Evolutionary conservation across 2,113 vertebrate genomes (phyloP).

Genomic region (Stegostoma tigrinum): DNA sequence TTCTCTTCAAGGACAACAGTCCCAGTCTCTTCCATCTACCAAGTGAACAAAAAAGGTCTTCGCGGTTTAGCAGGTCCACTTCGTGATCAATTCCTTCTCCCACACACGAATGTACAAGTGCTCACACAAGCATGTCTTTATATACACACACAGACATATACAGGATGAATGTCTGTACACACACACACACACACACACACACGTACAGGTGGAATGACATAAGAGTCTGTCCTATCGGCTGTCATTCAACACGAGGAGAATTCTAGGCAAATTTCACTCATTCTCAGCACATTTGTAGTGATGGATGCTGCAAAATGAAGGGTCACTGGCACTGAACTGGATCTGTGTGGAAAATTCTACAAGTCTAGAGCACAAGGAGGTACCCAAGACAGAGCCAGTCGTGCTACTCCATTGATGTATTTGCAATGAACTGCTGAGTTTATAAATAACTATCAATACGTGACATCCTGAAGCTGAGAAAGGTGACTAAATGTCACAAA

Average conservation of each 20-base stretch:
- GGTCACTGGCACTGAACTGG: background rate
- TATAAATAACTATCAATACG: background rate
- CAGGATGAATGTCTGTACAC: too few species aligned
- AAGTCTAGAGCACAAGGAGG: background rate
- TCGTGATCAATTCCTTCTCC: too few species aligned
- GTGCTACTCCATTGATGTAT: too few species aligned
- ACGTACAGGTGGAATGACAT: background rate
- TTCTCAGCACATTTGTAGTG: background rate
- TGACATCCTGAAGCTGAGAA: background rate
- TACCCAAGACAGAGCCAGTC: background rate
- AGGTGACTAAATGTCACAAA: background rate
- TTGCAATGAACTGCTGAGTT: background rate
- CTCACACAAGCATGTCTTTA: too few species aligned
- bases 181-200: constrained; percentile 33
- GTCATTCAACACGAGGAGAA: background rate
- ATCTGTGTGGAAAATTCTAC: background rate
- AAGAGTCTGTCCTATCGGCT: background rate
- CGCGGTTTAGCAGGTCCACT: too few species aligned
- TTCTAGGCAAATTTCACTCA: background rate
- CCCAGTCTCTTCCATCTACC: too few species aligned
- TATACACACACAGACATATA: too few species aligned
- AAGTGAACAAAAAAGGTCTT: too few species aligned
- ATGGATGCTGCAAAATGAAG: background rate
- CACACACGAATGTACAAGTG: too few species aligned
- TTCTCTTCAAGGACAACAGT: too few species aligned